phyloP scores from a whole-genome alignment of 2,113 vertebrate genomes.

The Pelecanus crispus region DNA sequence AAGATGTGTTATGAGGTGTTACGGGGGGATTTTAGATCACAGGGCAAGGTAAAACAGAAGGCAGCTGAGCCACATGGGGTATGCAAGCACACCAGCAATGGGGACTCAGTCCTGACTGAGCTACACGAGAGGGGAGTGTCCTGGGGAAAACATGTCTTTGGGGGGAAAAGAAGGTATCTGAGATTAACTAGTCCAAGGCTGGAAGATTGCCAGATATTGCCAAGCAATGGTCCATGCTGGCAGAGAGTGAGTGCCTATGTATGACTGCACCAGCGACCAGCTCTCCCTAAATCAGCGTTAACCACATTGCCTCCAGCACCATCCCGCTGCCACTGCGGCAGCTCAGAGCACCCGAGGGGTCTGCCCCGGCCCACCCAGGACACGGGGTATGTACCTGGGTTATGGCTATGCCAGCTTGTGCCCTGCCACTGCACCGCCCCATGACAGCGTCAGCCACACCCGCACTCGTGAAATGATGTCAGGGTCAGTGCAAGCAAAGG shows the following conservation, averaged over 20 bases:
- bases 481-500: not conserved
- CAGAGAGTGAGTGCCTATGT: not conserved
- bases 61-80: fast-evolving
- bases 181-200: not conserved
- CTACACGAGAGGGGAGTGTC: not conserved
- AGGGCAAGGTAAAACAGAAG: not conserved
- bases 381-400: fast-evolving
- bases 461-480: not conserved
- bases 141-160: not conserved
- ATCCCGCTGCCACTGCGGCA: not conserved
- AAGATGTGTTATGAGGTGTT: not conserved
- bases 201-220: not conserved
- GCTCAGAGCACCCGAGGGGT: not conserved
- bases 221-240: not conserved
- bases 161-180: not conserved
- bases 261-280: not conserved
- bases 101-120: not conserved
- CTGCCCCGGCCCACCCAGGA: not conserved
- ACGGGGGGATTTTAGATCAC: not conserved
- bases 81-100: not conserved
- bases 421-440: not conserved
- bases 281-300: not conserved
- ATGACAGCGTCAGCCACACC: not conserved
- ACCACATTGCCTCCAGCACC: not conserved
- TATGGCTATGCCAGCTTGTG: not conserved